Evolutionary conservation across 2,113 vertebrate genomes (phyloP), one percentile per base, ranked within the genome.

Genomic region (Xiphias gladius): DNA sequence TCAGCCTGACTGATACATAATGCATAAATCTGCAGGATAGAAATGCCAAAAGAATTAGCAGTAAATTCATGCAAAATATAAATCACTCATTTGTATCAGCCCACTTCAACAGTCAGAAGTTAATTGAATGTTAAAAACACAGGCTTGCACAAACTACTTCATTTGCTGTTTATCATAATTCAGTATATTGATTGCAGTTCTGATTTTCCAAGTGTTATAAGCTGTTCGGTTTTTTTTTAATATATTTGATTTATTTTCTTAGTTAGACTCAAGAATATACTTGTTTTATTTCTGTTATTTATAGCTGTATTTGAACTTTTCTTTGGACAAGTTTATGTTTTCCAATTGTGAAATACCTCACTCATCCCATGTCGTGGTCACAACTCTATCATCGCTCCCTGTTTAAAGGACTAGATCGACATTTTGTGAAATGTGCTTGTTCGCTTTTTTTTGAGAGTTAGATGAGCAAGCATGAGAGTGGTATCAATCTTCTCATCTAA

Each of bases 1-100:
- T n/a, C 68, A 66, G 57, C 55, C 70, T 48, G 61, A 50, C 19
- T 17, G 19, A 77, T 35, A 50, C 13, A n/a, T 57, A 7, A n/a
- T 2, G 14, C 48, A 26, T 52, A 14, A 24, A 50, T 37, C 30
- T 52, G 32, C n/a, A 50, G 1, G 30, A n/a, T 14, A 16, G 24
- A 55, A 72, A 76, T 20, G 13, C 32, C 52, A 65, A 76, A 64
- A 48, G 10, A 24, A 55, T 2, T 24, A 54, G 8, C 2, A 7
- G 20, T 54, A 55, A 55, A 55, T 57, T 57, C n/a, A 12, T 57
- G n/a, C n/a, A 11, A 26, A 57, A 24, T 57, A 24, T 57, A n/a
- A 52, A 52, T 52, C 4, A 52, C 17, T 52, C 50, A 30, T 30
- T 1, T 17, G 26, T 48, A 67, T 46, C 63, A 13, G 22, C 35